Evolutionary conservation across 2,888 invertebrate species (phyloP), one percentile per base, ranked within the genome.

Genomic region (Oscheius sp.): DNA sequence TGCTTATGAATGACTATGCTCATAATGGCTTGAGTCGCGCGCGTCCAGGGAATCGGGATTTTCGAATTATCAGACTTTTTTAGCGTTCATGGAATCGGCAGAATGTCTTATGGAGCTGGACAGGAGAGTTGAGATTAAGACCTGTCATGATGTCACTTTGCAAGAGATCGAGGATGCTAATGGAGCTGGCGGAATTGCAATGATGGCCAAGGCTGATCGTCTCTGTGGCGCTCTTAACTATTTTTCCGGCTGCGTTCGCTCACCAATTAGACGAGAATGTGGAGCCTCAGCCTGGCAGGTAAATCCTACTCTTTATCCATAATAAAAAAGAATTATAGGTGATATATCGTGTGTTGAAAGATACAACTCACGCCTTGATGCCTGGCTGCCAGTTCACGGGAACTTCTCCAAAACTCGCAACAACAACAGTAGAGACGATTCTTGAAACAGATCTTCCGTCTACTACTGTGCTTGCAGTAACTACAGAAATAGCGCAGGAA

Each of bases 21-120:
- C 17, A 61, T 61, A 61, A 61, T 61, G 45, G n/a, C n/a, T n/a
- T n/a, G 50, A 12, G 29, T 42, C 55, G 17, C 34, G 34, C 55
- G 23, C 37, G 55, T 34, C 33, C 33, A 34, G 25, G 48, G n/a
- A 42, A 42, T 17, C 42, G n/a, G n/a, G n/a, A 17, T 42, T 20
- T 42, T 15, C n/a, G 42, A 42, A 42, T 42, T 17, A 42, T 42
- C 42, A 10, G n/a, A 52, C 1, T 39, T 29, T 68, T 69, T 25
- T 42, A 86, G 86, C 82, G 12, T 86, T 86, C 72, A 82, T 86
- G 79, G 78, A 76, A 39, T 82, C 82, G 15, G 86, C 86, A 5
- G 85, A 86, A 71, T 86, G 86, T 70, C 73, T 86, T 25, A 86
- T 86, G 85, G 83, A 83, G 45, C 67, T 86, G 67, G 86, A 86